Evolutionary conservation across 2,113 vertebrate genomes (phyloP), one percentile per base, ranked within the genome.

Genomic region (Oncorhynchus keta): DNA sequence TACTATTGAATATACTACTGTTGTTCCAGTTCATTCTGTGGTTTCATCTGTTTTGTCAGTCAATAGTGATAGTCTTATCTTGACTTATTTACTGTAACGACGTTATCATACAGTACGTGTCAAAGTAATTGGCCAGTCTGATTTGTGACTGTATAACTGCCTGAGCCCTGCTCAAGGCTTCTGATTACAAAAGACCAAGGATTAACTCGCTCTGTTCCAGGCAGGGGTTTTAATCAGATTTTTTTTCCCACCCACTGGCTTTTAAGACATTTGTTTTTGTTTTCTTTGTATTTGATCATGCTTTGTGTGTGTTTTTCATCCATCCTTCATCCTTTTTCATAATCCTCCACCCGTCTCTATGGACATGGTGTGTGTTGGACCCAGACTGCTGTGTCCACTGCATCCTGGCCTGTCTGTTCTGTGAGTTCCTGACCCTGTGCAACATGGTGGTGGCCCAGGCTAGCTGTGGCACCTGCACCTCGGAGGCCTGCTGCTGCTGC

Each of bases 341-440:
- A 6, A 9, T 39, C 51, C 22, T 57, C 30, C 65, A 9, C 3
- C 64, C 9, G 2, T 30, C 11, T 87, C 71, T 74, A 45, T 45
- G 13, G 75, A 72, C 64, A 18, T 57, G 51, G 4, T 24, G 16
- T 2, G 66, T 11, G 2, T 22, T 57, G 32, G 84, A 4, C 71
- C 26, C 59, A 98, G 97, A 97, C 89, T 97, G 97, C 90, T 98
- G 97, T 24, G 97, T 98, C 85, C 97, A 98, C 92, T 99, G 97
- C 88, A 97, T 99, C 94, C 89, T 99, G 91, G 97, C 97, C n/a
- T 99, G 98, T 92, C 93, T 99, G 86, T 99, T 99, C 93, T 99
- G 97, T 78, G 97, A 99, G 94, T 99, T 99, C 91, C 93, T 98
- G 82, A 95, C 95, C 11, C 95, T 99, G 80, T 99, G 97, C 92